Conservation (phyloP, 2,888 invertebrate genomes). For the Tolmerus cingulatus region DNA sequence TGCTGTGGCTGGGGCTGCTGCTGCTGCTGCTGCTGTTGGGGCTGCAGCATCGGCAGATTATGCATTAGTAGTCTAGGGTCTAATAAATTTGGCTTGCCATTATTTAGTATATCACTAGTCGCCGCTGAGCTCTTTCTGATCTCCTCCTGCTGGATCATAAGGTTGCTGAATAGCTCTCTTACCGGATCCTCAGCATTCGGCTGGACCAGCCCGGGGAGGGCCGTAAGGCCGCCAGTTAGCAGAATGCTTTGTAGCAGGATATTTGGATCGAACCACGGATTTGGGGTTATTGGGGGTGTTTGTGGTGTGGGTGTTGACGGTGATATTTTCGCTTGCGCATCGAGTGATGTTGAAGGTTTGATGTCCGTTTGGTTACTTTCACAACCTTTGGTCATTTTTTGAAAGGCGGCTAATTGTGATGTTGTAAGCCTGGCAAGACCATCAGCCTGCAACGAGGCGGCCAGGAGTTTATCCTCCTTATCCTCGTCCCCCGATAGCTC, state of each 20-base stretch:
- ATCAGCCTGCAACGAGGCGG: slow-evolving; percentile 56
- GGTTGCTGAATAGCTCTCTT: slow-evolving; percentile 57
- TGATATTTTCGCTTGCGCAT: slow-evolving; percentile 35
- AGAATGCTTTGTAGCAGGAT: slow-evolving; percentile 59
- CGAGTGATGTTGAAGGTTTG: slow-evolving; percentile 43
- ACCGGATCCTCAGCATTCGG: slow-evolving; percentile 55
- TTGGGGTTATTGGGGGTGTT: slow-evolving; percentile 51
- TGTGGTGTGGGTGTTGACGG: slow-evolving; percentile 49
- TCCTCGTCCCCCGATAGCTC: slow-evolving; percentile 65
- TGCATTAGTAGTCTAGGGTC: slow-evolving; percentile 56
- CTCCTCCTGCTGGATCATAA: slow-evolving; percentile 55
- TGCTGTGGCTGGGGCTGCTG: slow-evolving; percentile 50
- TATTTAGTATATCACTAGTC: slow-evolving; percentile 53
- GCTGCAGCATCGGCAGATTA: slow-evolving; percentile 54
- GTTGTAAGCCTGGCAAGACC: slow-evolving; percentile 69
- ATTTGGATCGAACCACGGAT: slow-evolving; percentile 56
- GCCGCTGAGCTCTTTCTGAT: slow-evolving; percentile 49
- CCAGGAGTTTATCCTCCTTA: slow-evolving; percentile 66
- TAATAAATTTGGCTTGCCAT: slow-evolving; percentile 53
- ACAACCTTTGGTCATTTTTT: slow-evolving; percentile 51
- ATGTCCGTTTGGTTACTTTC: slow-evolving; percentile 47
- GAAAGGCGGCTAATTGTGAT: slow-evolving; percentile 54
- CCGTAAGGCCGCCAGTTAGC: slow-evolving; percentile 54
- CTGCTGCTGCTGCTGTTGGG: slow-evolving; percentile 52
- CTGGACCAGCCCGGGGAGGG: slow-evolving; percentile 48